Base-by-base conservation (phyloP, 2,888 invertebrate species). In the Coelogynopora nodosa region DNA sequence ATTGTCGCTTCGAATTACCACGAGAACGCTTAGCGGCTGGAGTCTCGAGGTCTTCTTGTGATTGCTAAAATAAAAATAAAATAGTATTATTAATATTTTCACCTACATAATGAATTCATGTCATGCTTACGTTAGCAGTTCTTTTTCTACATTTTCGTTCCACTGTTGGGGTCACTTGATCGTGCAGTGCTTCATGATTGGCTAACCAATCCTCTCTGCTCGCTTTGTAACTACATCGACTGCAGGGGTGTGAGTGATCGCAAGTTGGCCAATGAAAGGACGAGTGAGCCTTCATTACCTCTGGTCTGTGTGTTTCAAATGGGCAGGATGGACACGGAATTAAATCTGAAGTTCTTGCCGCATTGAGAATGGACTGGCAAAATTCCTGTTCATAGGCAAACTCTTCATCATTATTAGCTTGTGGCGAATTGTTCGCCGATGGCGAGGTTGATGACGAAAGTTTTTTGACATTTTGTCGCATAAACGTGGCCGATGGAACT, bases 401-500 rank as follows among this genome's bases (percentile, higher is more conserved):
- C 29, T 31, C 84, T 31, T 84, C 31, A 84, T 84, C 67, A 10
- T n/a, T 84, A 23, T 27, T 30, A 5, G 29, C 30, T 29, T 28
- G 23, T 83, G 27, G 83, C 26, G 30, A 83, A 29, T 29, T n/a
- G 18, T 28, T 30, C 30, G 26, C 29, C 26, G n/a, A 83, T 27
- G 83, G 30, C 1, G 27, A n/a, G 18, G 30, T 29, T 29, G 30
- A 30, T 27, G 27, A n/a, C 18, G 29, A 27, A 27, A 27, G 30
- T 23, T 83, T 83, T 27, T 29, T 29, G 5, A 84, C 31, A 49
- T 84, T 84, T 84, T 84, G 84, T 10, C 27, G 31, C 84, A 84
- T 84, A 49, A 67, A 31, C n/a, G n/a, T 27, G 23, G 89, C 93
- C 93, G 30, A 92, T 91, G 89, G 93, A 93, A 26, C 49, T 27